A percentile compares a stretch with the other conserved stretches of the same genome.
phyloP scores from a whole-genome alignment of 1,140 invertebrate genomes.

The Sipha flava region DNA sequence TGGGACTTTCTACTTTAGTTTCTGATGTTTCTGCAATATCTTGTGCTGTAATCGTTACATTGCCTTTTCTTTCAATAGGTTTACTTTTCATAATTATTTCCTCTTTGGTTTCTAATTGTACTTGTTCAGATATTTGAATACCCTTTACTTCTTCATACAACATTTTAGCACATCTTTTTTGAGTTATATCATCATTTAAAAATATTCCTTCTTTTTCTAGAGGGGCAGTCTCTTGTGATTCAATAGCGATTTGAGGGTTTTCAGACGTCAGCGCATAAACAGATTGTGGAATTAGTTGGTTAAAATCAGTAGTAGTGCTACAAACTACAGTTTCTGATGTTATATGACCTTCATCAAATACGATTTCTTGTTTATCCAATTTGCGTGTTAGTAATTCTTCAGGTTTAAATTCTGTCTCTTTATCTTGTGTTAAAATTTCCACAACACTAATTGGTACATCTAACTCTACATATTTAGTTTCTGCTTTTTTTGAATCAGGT shows the following conservation, averaged over 20 bases:
- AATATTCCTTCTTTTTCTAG: slow-evolving; percentile 22
- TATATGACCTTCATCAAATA: slow-evolving; percentile 37
- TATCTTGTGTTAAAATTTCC: slow-evolving; percentile 41
- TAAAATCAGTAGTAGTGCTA: not conserved
- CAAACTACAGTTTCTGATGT: slow-evolving; percentile 15
- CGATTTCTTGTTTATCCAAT: slow-evolving; percentile 36
- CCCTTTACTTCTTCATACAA: not conserved
- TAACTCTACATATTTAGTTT: slow-evolving; percentile 39
- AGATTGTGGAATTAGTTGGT: not conserved
- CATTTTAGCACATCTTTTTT: not conserved
- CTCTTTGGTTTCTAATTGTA: not conserved
- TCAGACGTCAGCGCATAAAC: not conserved
- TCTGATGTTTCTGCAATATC: not conserved
- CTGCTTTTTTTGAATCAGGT: slow-evolving; percentile 37
- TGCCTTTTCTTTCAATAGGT: not conserved
- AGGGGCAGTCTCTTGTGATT: not conserved
- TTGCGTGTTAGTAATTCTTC: not conserved
- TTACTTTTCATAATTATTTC: not conserved
- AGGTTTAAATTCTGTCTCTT: slow-evolving; percentile 36
- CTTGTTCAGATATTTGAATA: slow-evolving; percentile 2
- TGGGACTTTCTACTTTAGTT: not conserved
- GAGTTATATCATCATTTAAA: not conserved
- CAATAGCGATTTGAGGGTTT: not conserved
- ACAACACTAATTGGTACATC: slow-evolving; percentile 37
- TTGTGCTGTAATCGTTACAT: not conserved